These are phyloP conservation scores for Chloromyia formosa DNA, from an alignment of 2,888 invertebrate species.

Conservation along the genomic window DNA sequence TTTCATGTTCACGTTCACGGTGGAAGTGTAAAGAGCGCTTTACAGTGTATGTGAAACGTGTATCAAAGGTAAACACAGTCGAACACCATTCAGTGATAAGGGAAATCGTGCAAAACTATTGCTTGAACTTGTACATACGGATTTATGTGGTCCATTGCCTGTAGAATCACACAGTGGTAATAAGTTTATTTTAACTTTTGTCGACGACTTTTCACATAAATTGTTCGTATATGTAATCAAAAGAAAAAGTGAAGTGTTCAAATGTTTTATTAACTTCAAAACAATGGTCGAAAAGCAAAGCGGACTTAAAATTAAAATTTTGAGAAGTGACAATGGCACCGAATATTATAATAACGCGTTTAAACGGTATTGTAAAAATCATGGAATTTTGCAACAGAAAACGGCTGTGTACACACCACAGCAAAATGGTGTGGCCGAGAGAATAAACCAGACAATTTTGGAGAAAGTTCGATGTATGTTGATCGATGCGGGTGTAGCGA, in stretches of 20 bases:
- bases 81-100: background rate
- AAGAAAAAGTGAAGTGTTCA: background rate
- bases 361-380: background rate
- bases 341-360: background rate
- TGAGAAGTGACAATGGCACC: constrained; percentile 7
- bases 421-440: no score
- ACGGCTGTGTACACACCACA: constrained; percentile 49
- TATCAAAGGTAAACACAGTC: constrained; percentile 5
- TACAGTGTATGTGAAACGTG: constrained; percentile 9
- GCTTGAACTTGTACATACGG: constrained; percentile 3
- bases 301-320: constrained; percentile 34
- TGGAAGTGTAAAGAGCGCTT: no score
- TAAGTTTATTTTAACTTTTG: background rate
- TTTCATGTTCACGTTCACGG: no score
- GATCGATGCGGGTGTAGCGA: background rate
- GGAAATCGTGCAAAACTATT: constrained; percentile 19
- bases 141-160: background rate
- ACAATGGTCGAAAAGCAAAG: constrained; percentile 1
- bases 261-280: background rate
- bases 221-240: background rate
- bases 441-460: constrained; percentile 52
- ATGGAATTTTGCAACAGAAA: background rate
- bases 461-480: constrained; percentile 50
- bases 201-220: background rate
- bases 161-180: constrained; percentile 6